Conservation (phyloP, 2,888 invertebrate species). For the Cryptocephalus moraei region DNA sequence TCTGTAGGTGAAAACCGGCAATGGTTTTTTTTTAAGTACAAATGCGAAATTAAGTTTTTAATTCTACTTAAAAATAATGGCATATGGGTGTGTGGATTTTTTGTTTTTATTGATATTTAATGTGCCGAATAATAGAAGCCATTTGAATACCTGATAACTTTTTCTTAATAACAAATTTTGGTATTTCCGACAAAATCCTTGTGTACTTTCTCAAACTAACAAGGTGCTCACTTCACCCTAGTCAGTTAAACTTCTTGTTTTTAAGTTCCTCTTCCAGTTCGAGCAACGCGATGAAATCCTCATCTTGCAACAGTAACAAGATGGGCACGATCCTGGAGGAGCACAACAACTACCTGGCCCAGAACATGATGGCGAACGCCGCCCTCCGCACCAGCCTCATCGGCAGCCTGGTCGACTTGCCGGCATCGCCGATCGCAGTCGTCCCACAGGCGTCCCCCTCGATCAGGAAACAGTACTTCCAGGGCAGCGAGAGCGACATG, state of each 20-base stretch:
- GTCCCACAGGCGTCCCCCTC: neutral
- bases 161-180: too few relatives aligned
- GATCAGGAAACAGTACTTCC: too few relatives aligned
- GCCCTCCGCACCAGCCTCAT: conserved; percentile 30
- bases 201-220: neutral
- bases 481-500: too few relatives aligned
- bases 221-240: too few relatives aligned
- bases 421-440: conserved; percentile 1
- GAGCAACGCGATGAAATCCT: conserved; percentile 22
- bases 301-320: conserved; percentile 21
- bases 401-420: conserved; percentile 22
- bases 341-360: conserved; percentile 31
- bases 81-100: too few relatives aligned
- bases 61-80: too few relatives aligned
- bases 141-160: too few relatives aligned
- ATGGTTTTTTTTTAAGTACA: too few relatives aligned
- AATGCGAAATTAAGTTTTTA: too few relatives aligned
- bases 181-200: neutral
- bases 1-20: too few relatives aligned
- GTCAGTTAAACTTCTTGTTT: neutral
- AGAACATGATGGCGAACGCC: conserved; percentile 35
- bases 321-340: conserved; percentile 30
- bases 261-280: conserved; percentile 24
- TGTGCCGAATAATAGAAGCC: too few relatives aligned
- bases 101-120: too few relatives aligned